Percentiles rank a stretch among this genome's conserved stretches.
phyloP scores from a whole-genome alignment of 1,140 invertebrate species.

The Druon quercuslanigerum region DNA sequence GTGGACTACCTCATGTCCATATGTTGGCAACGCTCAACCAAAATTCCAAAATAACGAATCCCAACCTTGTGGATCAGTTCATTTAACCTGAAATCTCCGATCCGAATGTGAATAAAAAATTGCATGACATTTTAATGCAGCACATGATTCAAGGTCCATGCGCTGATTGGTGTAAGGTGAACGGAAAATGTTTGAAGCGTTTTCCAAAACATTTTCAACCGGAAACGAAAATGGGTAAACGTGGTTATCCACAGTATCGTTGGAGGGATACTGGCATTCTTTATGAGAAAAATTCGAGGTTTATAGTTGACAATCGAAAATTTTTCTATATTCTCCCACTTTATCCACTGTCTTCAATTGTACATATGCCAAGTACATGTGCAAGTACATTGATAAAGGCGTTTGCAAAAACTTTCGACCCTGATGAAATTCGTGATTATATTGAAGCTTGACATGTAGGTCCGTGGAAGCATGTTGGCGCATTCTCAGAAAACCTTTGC shows the following conservation, averaged over 20 bases:
- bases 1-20: conserved; percentile 68
- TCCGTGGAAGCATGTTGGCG: background rate
- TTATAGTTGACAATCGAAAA: conserved; percentile 36
- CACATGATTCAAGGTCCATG: conserved; percentile 65
- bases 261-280: no score
- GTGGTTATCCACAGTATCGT: conserved; percentile 65
- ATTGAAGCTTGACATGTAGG: no score
- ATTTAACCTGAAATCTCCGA: conserved; percentile 72
- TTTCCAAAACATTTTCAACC: conserved; percentile 49
- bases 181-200: conserved; percentile 49
- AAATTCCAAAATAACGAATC: conserved; percentile 59
- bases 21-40: conserved; percentile 52
- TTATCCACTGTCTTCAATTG: conserved; percentile 32
- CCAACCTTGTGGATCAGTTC: conserved; percentile 60
- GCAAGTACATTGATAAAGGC: conserved; percentile 39
- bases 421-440: no score
- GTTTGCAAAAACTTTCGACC: conserved; percentile 21
- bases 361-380: conserved; percentile 36
- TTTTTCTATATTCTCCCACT: no score
- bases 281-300: background rate
- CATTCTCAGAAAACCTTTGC: no score
- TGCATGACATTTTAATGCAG: conserved; percentile 55
- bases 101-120: conserved; percentile 39
- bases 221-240: conserved; percentile 59
- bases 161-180: conserved; percentile 47